Evolutionary conservation across 2,888 invertebrate genomes (phyloP), one percentile per base, ranked within the genome.

Genomic region (Ophraella communa): DNA sequence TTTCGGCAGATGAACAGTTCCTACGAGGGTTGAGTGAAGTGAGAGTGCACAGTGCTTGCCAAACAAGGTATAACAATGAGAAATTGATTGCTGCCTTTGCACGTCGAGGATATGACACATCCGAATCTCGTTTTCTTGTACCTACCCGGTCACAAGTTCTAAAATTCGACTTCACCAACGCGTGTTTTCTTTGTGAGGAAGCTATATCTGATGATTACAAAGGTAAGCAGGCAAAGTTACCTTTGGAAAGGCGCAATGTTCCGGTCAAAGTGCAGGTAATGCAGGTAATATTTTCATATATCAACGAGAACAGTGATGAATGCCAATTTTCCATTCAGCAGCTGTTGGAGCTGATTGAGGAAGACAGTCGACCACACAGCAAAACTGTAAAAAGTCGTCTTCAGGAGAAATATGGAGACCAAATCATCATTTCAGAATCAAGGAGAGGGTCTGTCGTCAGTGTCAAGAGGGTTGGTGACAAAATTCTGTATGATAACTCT

Each of bases 291-390:
- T 33, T 27, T 23, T 17, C 21, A n/a, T 51, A 23, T 11, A 3
- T n/a, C 14, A 11, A 51, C 5, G 51, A 52, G 45, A 42, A 45
- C 10, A 47, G 30, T 39, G 10, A 39, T 39, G 39, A 39, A 39
- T 54, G 60, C 49, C 58, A 18, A 58, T 57, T 20, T 61, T 51
- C 11, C 62, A 21, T 51, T 51, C 21, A 21, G 2, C 51, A 51
- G 24, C n/a, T 51, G n/a, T 10, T 54, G 2, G 39, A 54, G 18
- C 3, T 39, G 39, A 39, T 39, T 14, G 39, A 39, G n/a, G 54
- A 54, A 35, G 35, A 57, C 24, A 20, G 45, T 57, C 44, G 45
- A 14, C 57, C 47, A 45, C 30, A 57, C 20, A 44, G 14, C n/a
- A 57, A 57, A 44, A 57, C 57, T 44, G 44, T 45, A 17, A 57